Percentiles rank a stretch among this genome's conserved stretches.
Evolutionary conservation across 2,113 vertebrate genomes (phyloP).

Genomic region (Climacteris rufus): DNA sequence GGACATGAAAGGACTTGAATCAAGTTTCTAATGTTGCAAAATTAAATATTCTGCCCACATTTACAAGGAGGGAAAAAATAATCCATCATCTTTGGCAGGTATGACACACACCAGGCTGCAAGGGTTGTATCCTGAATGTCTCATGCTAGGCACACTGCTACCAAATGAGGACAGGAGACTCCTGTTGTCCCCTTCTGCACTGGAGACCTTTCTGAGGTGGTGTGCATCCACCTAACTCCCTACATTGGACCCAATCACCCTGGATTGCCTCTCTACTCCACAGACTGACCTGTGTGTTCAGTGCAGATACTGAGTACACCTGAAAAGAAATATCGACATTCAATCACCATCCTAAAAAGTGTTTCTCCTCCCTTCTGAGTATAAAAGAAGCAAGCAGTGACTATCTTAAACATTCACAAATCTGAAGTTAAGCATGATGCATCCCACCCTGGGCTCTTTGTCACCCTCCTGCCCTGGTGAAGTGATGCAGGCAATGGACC

Average conservation of each 20-base stretch:
- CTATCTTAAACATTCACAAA: background rate
- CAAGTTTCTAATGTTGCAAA: background rate
- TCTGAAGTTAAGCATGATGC: background rate
- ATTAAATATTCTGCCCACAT: background rate
- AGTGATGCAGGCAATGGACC: background rate
- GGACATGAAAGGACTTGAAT: background rate
- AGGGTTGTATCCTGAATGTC: background rate
- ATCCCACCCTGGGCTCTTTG: background rate
- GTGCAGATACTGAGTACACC: background rate
- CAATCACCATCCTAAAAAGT: background rate
- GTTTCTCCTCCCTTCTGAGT: background rate
- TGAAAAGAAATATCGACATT: background rate
- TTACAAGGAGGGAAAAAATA: background rate
- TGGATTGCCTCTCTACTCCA: background rate
- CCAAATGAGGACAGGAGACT: background rate
- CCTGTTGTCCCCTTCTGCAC: rapidly evolving
- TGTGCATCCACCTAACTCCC: background rate
- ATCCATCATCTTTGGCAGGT: background rate
- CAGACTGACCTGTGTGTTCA: background rate
- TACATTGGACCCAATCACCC: background rate
- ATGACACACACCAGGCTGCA: background rate
- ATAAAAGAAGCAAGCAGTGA: background rate
- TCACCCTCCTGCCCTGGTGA: background rate
- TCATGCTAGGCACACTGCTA: background rate
- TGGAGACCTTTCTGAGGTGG: background rate